phyloP scores from a whole-genome alignment of 1,140 invertebrate genomes.

The Drosophila arawakana region DNA sequence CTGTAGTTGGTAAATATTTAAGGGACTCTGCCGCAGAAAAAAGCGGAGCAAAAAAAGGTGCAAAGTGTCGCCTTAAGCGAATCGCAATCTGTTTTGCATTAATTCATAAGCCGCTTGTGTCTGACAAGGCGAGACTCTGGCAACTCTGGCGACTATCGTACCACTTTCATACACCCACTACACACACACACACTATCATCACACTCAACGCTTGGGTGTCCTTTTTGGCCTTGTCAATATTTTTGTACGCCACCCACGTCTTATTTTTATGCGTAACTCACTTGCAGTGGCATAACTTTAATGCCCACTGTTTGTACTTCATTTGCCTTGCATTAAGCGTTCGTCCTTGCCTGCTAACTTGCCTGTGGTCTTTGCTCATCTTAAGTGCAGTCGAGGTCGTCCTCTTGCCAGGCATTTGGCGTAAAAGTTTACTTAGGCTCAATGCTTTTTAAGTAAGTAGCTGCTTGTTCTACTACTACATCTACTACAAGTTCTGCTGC shows the following conservation, averaged over 20 bases:
- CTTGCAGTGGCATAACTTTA: slow-evolving; percentile 74
- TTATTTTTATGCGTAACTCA: slow-evolving; percentile 56
- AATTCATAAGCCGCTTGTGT: slow-evolving; percentile 77
- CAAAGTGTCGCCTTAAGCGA: slow-evolving; percentile 77
- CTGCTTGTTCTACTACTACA: slow-evolving; percentile 52
- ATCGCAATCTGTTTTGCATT: slow-evolving; percentile 79
- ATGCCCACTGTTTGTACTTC: slow-evolving; percentile 72
- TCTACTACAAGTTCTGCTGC: slow-evolving; percentile 28
- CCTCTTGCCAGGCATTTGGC: slow-evolving; percentile 49
- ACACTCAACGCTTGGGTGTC: slow-evolving; percentile 20
- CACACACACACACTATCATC: no score
- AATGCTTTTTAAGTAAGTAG: slow-evolving; percentile 82
- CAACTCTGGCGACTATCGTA: background rate
- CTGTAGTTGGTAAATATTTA: slow-evolving; percentile 74
- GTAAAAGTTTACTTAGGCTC: slow-evolving; percentile 82
- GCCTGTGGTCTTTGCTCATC: slow-evolving; percentile 43
- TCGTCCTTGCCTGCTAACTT: slow-evolving; percentile 46
- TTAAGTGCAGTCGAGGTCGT: slow-evolving; percentile 70
- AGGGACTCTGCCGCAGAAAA: slow-evolving; percentile 38
- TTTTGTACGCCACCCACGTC: slow-evolving; percentile 38
- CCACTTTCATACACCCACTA: background rate
- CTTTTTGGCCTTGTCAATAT: slow-evolving; percentile 48
- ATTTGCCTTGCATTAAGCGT: slow-evolving; percentile 76
- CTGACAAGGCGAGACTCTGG: slow-evolving; percentile 26
- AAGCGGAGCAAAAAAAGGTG: slow-evolving; percentile 55